A percentile compares a stretch with the other conserved stretches of the same genome.
Conservation (phyloP, 2,888 invertebrate genomes). For the Rhogogaster chlorosoma region DNA sequence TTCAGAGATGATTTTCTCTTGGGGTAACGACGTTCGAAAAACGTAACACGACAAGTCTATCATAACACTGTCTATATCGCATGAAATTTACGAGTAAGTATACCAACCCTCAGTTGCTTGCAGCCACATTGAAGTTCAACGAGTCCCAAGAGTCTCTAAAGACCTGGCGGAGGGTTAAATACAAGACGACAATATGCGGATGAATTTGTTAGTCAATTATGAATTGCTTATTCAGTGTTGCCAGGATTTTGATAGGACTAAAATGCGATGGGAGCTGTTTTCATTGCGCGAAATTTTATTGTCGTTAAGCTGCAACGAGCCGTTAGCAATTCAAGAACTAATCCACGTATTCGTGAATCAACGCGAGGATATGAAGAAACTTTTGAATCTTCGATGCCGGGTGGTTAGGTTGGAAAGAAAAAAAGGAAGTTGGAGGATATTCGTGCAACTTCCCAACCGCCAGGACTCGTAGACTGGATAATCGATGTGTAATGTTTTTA, state of each 20-base stretch:
- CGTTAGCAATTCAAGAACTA: too few relatives aligned
- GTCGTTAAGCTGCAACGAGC: too few relatives aligned
- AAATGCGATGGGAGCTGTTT: too few relatives aligned
- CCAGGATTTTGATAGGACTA: too few relatives aligned
- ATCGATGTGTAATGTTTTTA: background rate
- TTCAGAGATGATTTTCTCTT: background rate
- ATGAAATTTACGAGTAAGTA: background rate
- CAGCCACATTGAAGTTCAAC: background rate
- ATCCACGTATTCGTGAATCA: too few relatives aligned
- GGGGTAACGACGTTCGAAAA: background rate
- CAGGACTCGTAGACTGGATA: background rate
- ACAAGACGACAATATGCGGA: background rate
- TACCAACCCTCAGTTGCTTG: background rate
- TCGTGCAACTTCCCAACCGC: background rate
- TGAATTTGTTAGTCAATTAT: background rate
- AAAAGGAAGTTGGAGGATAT: background rate
- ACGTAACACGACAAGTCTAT: background rate
- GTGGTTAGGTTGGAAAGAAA: background rate
- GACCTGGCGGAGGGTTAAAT: background rate
- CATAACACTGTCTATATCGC: background rate
- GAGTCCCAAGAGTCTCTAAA: background rate
- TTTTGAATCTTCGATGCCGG: background rate
- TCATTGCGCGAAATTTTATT: too few relatives aligned
- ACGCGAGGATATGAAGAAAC: background rate
- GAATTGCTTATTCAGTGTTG: too few relatives aligned